phyloP scores from a whole-genome alignment of 2,888 invertebrate genomes.

The Stomorhina lunata region DNA sequence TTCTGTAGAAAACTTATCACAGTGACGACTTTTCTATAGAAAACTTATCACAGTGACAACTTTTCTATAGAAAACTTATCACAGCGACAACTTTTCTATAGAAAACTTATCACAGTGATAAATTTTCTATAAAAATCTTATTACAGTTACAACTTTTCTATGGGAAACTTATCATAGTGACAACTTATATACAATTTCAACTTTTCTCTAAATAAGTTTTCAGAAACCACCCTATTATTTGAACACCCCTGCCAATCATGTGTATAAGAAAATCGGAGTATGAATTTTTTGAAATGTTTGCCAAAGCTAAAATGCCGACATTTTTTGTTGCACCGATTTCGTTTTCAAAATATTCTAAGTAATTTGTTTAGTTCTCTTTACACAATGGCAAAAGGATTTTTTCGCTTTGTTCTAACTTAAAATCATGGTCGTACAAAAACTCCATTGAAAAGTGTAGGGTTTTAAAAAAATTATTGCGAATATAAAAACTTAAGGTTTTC shows the following conservation, averaged over 20 bases:
- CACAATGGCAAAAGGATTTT: background rate
- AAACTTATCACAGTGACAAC: too few relatives aligned
- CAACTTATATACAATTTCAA: too few relatives aligned
- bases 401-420: background rate
- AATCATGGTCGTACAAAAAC: background rate
- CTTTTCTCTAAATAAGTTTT: too few relatives aligned
- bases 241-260: background rate
- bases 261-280: background rate
- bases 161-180: too few relatives aligned
- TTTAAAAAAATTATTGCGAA: background rate
- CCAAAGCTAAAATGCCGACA: background rate
- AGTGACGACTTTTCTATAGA: too few relatives aligned
- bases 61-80: too few relatives aligned
- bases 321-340: background rate
- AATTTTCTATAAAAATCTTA: too few relatives aligned
- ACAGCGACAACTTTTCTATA: too few relatives aligned
- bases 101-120: too few relatives aligned
- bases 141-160: too few relatives aligned
- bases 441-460: background rate
- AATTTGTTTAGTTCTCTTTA: slow-evolving; percentile 1
- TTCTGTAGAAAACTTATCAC: too few relatives aligned
- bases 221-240: background rate
- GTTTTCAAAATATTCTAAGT: slow-evolving; percentile 40
- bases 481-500: background rate
- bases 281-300: slow-evolving; percentile 5